Base-by-base conservation (phyloP, 2,888 invertebrate genomes). In the Eupithecia subumbrata region DNA sequence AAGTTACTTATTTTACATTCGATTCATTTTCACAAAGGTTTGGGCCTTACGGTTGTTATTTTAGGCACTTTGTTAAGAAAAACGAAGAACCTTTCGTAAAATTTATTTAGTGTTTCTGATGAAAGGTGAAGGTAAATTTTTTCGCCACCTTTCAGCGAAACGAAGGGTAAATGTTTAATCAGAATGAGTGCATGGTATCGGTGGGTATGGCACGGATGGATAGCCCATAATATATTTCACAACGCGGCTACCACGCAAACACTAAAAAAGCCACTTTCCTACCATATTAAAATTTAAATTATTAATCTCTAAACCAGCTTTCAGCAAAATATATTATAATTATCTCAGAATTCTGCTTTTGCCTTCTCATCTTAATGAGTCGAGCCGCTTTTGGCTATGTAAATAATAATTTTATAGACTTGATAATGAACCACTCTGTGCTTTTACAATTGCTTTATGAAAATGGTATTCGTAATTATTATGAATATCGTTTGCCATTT, bases 161-260 rank as follows among this genome's bases (percentile, higher is more conserved):
- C 34, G 22, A 68, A 68, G 40, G 14, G 68, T 14, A 25, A 43
- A 68, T 68, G 68, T 68, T 68, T 43, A 68, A 68, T 68, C 43
- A 68, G 25, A 40, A 43, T 40, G 22, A 68, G 68, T 68, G 67
- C 40, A 40, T 43, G n/a, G 68, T 43, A 22, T 43, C 14, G 68
- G 25, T 11, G 40, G 40, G 40, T 68, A 43, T 22, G 68, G 25
- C 22, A 25, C 16, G 9, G 43, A 68, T 45, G 68, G 40, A 43
- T 60, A 60, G 25, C 60, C 40, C 68, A n/a, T n/a, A 2, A 30
- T 30, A 43, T 68, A 68, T 22, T 34, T 18, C 22, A n/a, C 63
- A 30, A 25, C 16, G 18, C 34, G 34, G 64, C 30, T 34, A 34
- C 34, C 18, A 9, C 64, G 60, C 22, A 5, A 22, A 22, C 56